Base-by-base conservation (phyloP, 2,797 vertebrate genomes). In the Alosa sapidissima region DNA sequence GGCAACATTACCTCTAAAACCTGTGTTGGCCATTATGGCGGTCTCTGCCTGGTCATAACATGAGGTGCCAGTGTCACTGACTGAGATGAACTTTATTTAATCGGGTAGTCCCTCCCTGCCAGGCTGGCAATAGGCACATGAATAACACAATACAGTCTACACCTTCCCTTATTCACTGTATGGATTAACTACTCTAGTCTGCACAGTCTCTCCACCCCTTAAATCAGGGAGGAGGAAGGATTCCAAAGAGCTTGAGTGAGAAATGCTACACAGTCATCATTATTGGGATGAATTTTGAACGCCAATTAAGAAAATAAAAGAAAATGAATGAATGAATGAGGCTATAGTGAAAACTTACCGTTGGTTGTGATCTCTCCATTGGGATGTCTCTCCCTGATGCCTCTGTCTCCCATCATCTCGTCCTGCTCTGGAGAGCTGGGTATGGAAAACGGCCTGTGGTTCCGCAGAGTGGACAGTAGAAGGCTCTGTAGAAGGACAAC, bases 301-400 rank as follows among this genome's bases (percentile, higher is more conserved):
- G 21, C 0, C 19, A 19, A 55, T 14, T 2, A 16, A 3, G 54
- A 55, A 55, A 55, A 21, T 4, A 19, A 6, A 55, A 21, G 41
- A 21, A 2, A 19, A 55, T 19, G 54, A 55, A 2, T 47, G 41
- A 19, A 8, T 78, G 41, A 19, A 55, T 19, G 54, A 75, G 28
- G 28, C 3, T 41, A 14, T 75, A 78, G 41, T 19, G 14, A 52
- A 82, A 72, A 81, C 91, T 89, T 82, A 95, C 95, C 94, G 72
- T 94, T 94, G 86, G 86, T 93, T 58, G 87, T 89, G 8, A 87
- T 48, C 2, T 55, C 19, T 19, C 54, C 54, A 55, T 19, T 55
- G 19, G 54, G 54, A 82, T 88, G 88, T 10, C 72, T 85, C 21
- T 91, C 92, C 72, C 86, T 89, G 24, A 83, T 88, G 84, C 51